Percentiles rank a stretch among this genome's conserved stretches.
Conservation (phyloP, 2,113 vertebrate genomes). For the Charina bottae region DNA sequence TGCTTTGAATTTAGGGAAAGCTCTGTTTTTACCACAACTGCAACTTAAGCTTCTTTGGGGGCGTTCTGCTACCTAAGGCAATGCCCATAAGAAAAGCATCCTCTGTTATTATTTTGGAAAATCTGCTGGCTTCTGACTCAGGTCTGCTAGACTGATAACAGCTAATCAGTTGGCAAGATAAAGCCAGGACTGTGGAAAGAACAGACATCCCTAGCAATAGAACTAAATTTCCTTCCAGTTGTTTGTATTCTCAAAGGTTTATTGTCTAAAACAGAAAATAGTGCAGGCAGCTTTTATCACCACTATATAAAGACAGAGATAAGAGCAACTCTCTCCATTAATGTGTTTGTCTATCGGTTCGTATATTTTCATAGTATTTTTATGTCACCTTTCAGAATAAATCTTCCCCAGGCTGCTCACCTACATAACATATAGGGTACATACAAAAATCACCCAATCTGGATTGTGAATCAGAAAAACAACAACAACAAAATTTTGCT, state of each 20-base stretch:
- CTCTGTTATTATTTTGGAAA: slow-evolving; percentile 3
- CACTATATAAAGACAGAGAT: background rate
- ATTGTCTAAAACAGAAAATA: background rate
- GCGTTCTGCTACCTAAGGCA: background rate
- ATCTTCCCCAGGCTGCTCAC: background rate
- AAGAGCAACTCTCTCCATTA: background rate
- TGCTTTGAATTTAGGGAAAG: background rate
- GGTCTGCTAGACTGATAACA: background rate
- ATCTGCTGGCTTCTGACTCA: background rate
- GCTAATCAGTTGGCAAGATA: background rate
- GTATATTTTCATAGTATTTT: background rate
- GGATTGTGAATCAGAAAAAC: background rate
- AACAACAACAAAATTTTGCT: background rate
- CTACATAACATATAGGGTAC: background rate
- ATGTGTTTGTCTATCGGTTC: background rate
- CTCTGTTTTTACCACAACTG: background rate
- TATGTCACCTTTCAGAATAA: background rate
- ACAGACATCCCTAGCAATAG: background rate
- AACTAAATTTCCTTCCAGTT: background rate
- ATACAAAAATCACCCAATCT: background rate
- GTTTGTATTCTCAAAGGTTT: background rate
- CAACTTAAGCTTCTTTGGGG: background rate
- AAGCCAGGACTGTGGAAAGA: background rate
- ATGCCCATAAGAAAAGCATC: background rate
- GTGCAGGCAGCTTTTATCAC: background rate